Evolutionary conservation across 2,888 invertebrate genomes (phyloP), one percentile per base, ranked within the genome.

Genomic region (Cecidostiba fungosa): DNA sequence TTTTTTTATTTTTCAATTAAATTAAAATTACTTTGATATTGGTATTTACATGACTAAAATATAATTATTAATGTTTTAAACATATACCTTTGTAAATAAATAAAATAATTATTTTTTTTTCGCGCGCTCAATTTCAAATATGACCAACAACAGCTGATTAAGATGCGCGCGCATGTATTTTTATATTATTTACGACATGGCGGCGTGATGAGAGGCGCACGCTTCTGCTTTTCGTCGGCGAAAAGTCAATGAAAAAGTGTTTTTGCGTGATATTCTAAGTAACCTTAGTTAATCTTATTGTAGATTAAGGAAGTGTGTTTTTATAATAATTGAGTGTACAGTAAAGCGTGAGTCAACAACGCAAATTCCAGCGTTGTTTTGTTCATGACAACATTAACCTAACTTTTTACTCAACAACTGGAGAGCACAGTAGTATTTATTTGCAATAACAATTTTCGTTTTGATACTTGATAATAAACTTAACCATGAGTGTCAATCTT

Each of bases 401-500:
- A 23, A 66, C 66, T 66, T 66, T 66, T 59, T 54, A 54, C 23
- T 4, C 59, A 59, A 23, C 4, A n/a, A 54, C 26, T 66, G n/a
- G 14, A 29, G 14, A 66, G 66, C 26, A 66, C 8, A 54, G 19
- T 19, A 66, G 29, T 16, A 14, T 26, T 29, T 23, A 66, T 66
- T 66, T 66, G 10, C 2, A 62, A 14, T 29, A 12, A 26, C 8
- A 12, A n/a, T 66, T 66, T 29, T 12, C 16, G n/a, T 66, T 29
- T 26, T n/a, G 4, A 36, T 54, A 54, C 39, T 59, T 26, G 43
- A 5, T 19, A 73, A 32, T 19, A 14, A 0, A n/a, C 14, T 66
- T 50, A n/a, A 59, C 0, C 59, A 85, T 79, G 66, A 82, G 66
- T 50, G 72, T 81, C 14, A 85, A 76, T 70, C 69, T 74, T 36